Percentiles rank a stretch among this genome's conserved stretches.
These are phyloP conservation scores for Vicugna pacos DNA, from an alignment of 2,113 vertebrate genomes.

Conservation along the genomic window DNA sequence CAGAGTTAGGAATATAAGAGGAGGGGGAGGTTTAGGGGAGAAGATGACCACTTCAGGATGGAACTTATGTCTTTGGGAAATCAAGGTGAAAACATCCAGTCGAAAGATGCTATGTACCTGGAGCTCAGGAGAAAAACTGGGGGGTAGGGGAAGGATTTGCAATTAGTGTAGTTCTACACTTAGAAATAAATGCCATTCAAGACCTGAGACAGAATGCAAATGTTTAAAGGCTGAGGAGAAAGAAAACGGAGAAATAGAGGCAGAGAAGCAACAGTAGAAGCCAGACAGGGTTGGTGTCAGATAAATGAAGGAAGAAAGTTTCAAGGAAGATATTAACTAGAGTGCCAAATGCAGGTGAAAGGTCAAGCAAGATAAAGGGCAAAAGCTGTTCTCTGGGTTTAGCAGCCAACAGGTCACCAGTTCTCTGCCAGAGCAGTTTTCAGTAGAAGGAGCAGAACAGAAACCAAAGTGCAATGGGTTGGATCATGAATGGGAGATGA, in stretches of 20 bases:
- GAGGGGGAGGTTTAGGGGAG: neutral
- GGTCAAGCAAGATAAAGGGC: neutral
- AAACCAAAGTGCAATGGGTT: slow-evolving; percentile 34
- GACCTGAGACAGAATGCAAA: neutral
- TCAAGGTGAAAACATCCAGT: neutral
- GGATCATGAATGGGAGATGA: neutral
- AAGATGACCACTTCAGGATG: neutral
- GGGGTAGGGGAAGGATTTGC: neutral
- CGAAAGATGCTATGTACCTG: neutral
- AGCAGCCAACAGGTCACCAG: neutral
- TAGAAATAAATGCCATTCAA: neutral
- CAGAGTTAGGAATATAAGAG: neutral
- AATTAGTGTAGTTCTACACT: neutral
- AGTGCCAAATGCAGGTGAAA: neutral
- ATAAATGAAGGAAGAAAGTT: neutral
- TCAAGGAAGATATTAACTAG: neutral
- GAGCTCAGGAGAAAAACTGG: slow-evolving; percentile 11
- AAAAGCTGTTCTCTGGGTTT: neutral
- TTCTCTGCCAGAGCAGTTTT: neutral
- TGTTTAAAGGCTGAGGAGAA: neutral
- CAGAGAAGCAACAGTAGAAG: neutral
- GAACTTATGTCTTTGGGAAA: neutral
- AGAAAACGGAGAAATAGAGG: neutral
- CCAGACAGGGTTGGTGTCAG: neutral
- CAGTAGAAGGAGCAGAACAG: slow-evolving; percentile 1